Base-by-base conservation (phyloP, 1,140 invertebrate genomes). In the Hypothenemus hampei region DNA sequence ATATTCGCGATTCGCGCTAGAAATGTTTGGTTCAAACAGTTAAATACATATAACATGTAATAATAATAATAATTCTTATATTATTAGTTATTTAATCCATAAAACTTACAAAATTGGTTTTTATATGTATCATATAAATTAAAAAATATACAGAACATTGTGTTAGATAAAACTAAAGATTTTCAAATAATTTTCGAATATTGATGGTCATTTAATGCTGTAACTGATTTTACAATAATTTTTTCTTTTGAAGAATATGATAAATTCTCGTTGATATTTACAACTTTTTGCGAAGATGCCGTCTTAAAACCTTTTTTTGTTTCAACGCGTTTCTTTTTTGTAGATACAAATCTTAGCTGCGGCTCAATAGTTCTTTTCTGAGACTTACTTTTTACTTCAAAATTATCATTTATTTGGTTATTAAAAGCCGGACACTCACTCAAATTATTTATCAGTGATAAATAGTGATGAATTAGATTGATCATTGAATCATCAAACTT, bases 341-440 rank as follows among this genome's bases (percentile, higher is more conserved):
- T 39, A n/a, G 36, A 39, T 39, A 16, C 16, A 39, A 39, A 39
- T 18, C 36, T 39, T n/a, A 39, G 10, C 18, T 39, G 36, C 10
- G 36, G 36, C 11, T 39, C 36, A 18, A 39, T 39, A 39, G 10
- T n/a, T 18, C 36, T 39, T 18, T 39, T 39, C 10, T 8, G 16
- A 18, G 36, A 39, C n/a, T 15, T 18, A n/a, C 16, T 39, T 39
- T 18, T 10, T 39, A 8, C 11, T n/a, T n/a, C 18, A 39, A 39
- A 39, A 10, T 39, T 16, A 1, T 39, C 16, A 18, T 8, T 39
- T 39, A 15, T n/a, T 39, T 1, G 18, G 18, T 10, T n/a, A n/a
- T n/a, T 15, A n/a, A n/a, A n/a, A n/a, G 8, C 16, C 16, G 11
- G 8, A 39, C 36, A 39, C 8, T 39, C 16, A 39, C 10, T 16